These are phyloP conservation scores for Hofmannophila pseudospretella DNA, from an alignment of 2,888 invertebrate species.

Conservation along the genomic window DNA sequence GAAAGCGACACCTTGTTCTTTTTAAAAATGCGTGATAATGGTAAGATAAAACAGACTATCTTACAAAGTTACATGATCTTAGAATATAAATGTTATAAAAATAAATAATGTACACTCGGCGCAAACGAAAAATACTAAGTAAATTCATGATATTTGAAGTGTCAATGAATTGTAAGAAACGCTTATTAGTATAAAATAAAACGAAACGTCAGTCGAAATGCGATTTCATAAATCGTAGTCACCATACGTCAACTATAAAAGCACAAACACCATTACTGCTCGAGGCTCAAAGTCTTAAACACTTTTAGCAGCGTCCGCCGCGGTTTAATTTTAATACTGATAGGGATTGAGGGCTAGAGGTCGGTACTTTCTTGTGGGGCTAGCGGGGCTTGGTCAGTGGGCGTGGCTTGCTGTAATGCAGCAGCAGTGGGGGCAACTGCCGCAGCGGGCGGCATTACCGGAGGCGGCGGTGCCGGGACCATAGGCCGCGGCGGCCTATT, in stretches of 20 bases:
- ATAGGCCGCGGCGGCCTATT: slow-evolving; percentile 47
- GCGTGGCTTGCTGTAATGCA: slow-evolving; percentile 26
- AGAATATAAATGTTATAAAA: slow-evolving; percentile 50
- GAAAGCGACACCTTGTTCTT: slow-evolving; percentile 16
- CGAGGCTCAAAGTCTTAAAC: background rate
- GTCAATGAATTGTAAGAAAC: background rate
- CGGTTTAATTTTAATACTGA: slow-evolving; percentile 8
- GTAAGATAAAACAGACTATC: slow-evolving; percentile 33
- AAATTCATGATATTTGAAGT: slow-evolving; percentile 2
- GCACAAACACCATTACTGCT: background rate
- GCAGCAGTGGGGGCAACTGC: slow-evolving; percentile 41
- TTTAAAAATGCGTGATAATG: slow-evolving; percentile 27
- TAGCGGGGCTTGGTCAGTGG: slow-evolving; percentile 27
- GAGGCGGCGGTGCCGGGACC: slow-evolving; percentile 41
- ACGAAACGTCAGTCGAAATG: slow-evolving; percentile 1
- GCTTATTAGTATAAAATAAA: background rate
- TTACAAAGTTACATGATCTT: slow-evolving; percentile 9
- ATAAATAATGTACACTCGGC: slow-evolving; percentile 57
- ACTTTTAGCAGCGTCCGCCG: slow-evolving; percentile 7
- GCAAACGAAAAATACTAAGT: slow-evolving; percentile 38
- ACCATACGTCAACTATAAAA: background rate
- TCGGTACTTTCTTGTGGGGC: slow-evolving; percentile 46
- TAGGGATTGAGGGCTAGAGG: slow-evolving; percentile 39
- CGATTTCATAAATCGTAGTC: slow-evolving; percentile 2
- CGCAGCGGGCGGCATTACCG: slow-evolving; percentile 50